A percentile compares a stretch with the other conserved stretches of the same genome.
Conservation (phyloP, 1,140 invertebrate species). For the Hyles vespertilio region DNA sequence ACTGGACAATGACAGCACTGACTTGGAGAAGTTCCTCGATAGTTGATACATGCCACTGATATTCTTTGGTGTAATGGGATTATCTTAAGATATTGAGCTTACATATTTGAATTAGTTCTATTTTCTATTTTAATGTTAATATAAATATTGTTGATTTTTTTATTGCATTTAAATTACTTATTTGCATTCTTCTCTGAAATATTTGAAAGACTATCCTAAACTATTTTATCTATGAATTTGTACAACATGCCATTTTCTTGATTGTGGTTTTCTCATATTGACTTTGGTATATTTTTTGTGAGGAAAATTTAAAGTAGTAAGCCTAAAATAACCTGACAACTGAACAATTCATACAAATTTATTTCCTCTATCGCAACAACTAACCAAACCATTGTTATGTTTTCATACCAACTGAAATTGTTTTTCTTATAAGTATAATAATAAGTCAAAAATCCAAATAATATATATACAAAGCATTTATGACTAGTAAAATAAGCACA, state of each 20-base stretch:
- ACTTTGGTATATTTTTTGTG: constrained; percentile 11
- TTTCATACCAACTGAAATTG: constrained; percentile 51
- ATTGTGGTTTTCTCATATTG: constrained; percentile 1
- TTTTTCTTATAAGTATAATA: constrained; percentile 52
- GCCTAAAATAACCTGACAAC: constrained; percentile 26
- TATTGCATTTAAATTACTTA: too few species aligned
- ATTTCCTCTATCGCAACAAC: constrained; percentile 28
- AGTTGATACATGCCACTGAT: constrained; percentile 33
- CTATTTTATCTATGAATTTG: too few species aligned
- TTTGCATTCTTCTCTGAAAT: too few species aligned
- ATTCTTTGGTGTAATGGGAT: constrained; percentile 4
- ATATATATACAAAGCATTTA: constrained; percentile 67
- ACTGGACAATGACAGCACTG: constrained; percentile 46
- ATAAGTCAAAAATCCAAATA: constrained; percentile 58
- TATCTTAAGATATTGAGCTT: constrained; percentile 16
- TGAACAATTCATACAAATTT: constrained; percentile 42
- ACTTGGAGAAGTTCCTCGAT: constrained; percentile 61
- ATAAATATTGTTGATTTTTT: constrained; percentile 23
- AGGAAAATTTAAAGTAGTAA: background rate
- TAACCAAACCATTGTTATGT: background rate
- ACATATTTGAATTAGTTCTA: constrained; percentile 28
- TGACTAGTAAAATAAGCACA: constrained; percentile 66
- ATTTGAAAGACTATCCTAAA: too few species aligned
- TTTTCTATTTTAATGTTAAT: constrained; percentile 40
- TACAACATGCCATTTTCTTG: too few species aligned